Evolutionary conservation across 2,888 invertebrate genomes (phyloP).

Genomic region (Scrobipalpa costella): DNA sequence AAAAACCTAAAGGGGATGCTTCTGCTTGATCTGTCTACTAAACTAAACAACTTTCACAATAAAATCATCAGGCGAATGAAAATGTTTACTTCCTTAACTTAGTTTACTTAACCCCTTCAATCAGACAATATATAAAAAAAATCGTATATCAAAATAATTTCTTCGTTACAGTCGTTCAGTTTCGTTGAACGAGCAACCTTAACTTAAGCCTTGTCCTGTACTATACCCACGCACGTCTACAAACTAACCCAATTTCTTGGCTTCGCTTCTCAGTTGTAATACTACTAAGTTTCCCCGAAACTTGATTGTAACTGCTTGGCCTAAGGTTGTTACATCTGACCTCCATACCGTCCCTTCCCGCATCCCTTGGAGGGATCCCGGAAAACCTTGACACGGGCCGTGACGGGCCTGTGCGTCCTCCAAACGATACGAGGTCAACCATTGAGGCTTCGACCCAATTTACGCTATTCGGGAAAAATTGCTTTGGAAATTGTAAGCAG

Average conservation of each 20-base stretch:
- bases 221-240: neutral
- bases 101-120: too few relatives aligned
- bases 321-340: neutral
- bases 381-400: constrained; percentile 22
- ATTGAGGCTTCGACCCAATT: constrained; percentile 3
- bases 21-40: too few relatives aligned
- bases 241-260: neutral
- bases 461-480: neutral
- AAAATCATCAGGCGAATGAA: too few relatives aligned
- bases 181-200: too few relatives aligned
- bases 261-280: neutral
- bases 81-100: too few relatives aligned
- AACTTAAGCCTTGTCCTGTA: too few relatives aligned
- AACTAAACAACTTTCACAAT: too few relatives aligned
- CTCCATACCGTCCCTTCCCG: constrained; percentile 4
- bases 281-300: neutral
- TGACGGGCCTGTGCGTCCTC: too few relatives aligned
- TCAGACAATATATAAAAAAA: too few relatives aligned
- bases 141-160: too few relatives aligned
- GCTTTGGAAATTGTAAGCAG: neutral
- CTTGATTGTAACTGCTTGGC: neutral
- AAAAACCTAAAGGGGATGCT: too few relatives aligned
- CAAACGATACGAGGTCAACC: neutral
- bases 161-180: too few relatives aligned
- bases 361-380: constrained; percentile 14